Conservation (phyloP, 2,113 vertebrate genomes). For the Sakesphorus luctuosus region DNA sequence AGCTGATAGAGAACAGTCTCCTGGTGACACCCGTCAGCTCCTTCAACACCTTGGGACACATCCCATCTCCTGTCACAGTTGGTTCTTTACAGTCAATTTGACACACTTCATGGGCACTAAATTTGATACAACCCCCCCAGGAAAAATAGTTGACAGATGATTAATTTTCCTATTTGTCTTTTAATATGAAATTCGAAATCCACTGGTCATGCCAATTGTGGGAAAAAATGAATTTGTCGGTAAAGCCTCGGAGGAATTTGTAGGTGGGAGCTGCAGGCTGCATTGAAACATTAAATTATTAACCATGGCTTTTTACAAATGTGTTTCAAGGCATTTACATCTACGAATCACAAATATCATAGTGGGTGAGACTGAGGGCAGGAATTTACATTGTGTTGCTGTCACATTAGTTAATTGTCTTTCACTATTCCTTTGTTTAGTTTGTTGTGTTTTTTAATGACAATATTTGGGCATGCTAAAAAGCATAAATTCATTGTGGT, state of each 20-base stretch:
- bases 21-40: not conserved
- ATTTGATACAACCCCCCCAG: not conserved
- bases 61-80: not conserved
- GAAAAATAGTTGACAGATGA: not conserved
- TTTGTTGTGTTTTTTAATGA: slow-evolving; percentile 26
- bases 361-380: slow-evolving; percentile 19
- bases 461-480: slow-evolving; percentile 1
- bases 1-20: not conserved
- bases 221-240: not conserved
- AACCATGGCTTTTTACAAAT: not conserved
- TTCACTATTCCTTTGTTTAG: slow-evolving; percentile 22
- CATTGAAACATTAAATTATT: not conserved
- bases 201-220: not conserved
- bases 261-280: not conserved
- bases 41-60: not conserved
- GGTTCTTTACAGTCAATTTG: not conserved
- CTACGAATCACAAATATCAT: slow-evolving; percentile 21
- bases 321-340: not conserved
- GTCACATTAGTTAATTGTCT: slow-evolving; percentile 50
- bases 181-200: not conserved
- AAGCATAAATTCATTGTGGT: not conserved
- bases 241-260: not conserved
- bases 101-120: not conserved
- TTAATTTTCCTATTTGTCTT: not conserved
- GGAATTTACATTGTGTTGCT: slow-evolving; percentile 30